Evolutionary conservation across 2,113 vertebrate species (phyloP).

Genomic region (Gymnarchus niloticus): DNA sequence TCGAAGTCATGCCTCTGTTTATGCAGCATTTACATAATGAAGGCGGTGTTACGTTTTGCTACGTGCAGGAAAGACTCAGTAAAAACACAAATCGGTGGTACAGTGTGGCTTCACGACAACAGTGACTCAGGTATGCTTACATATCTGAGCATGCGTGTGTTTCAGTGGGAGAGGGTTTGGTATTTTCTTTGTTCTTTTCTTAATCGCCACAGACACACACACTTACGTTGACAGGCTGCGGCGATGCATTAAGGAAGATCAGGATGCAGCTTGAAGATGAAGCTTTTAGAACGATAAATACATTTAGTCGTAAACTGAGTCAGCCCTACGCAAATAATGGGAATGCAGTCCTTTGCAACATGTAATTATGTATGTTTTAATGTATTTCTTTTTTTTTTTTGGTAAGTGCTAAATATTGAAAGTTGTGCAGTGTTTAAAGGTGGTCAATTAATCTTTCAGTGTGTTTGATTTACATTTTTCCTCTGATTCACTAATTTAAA

Average conservation of each 20-base stretch:
- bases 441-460: background rate
- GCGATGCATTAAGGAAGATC: background rate
- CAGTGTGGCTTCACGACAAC: slow-evolving; percentile 1
- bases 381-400: background rate
- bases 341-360: background rate
- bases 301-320: too few relatives aligned
- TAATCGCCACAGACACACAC: background rate
- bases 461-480: background rate
- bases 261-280: background rate
- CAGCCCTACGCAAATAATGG: background rate
- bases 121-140: slow-evolving; percentile 24
- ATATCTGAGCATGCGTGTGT: too few relatives aligned
- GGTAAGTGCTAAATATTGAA: background rate
- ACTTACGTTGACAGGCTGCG: background rate
- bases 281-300: background rate
- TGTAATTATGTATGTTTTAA: background rate
- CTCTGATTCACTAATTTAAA: background rate
- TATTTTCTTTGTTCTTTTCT: slow-evolving; percentile 23
- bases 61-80: background rate
- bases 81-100: background rate
- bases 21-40: slow-evolving; percentile 24
- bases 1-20: slow-evolving; percentile 16
- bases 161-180: slow-evolving; percentile 26
- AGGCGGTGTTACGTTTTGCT: background rate
- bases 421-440: background rate